A percentile compares a stretch with the other conserved stretches of the same genome.
phyloP scores from a whole-genome alignment of 2,113 vertebrate genomes.

The Scophthalmus maximus region DNA sequence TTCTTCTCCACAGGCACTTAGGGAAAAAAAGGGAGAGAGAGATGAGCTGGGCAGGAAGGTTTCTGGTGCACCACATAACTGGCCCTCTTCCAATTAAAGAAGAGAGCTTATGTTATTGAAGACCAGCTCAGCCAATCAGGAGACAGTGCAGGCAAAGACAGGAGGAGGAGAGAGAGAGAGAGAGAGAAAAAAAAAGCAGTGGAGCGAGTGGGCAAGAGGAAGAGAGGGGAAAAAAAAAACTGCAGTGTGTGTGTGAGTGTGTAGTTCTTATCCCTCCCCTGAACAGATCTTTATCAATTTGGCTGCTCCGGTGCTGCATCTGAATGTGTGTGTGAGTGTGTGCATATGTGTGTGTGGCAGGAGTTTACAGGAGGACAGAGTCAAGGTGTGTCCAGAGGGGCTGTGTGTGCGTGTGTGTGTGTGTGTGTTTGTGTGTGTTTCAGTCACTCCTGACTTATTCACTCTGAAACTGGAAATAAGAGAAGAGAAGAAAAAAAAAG shows the following conservation, averaged over 20 bases:
- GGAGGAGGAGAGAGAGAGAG: conserved; percentile 61
- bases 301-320: conserved; percentile 66
- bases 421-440: too few relatives aligned
- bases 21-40: conserved; percentile 20
- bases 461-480: conserved; percentile 76
- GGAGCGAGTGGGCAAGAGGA: conserved; percentile 78
- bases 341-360: conserved; percentile 57
- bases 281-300: conserved; percentile 82
- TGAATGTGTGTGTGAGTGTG: conserved; percentile 63
- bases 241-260: conserved; percentile 78
- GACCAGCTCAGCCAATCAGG: conserved; percentile 79
- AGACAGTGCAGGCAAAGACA: conserved; percentile 71
- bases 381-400: conserved; percentile 71
- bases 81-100: conserved; percentile 80
- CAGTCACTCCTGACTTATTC: too few relatives aligned
- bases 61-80: conserved; percentile 76
- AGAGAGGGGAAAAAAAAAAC: conserved; percentile 60
- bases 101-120: conserved; percentile 83
- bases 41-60: conserved; percentile 69
- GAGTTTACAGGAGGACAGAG: conserved; percentile 66
- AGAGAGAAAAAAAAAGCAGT: conserved; percentile 69
- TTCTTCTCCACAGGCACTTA: conserved; percentile 73
- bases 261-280: conserved; percentile 78
- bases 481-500: too few relatives aligned
- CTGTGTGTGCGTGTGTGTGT: too few relatives aligned